Evolutionary conservation across 2,797 vertebrate genomes (phyloP).

Genomic region (Columba guinea): DNA sequence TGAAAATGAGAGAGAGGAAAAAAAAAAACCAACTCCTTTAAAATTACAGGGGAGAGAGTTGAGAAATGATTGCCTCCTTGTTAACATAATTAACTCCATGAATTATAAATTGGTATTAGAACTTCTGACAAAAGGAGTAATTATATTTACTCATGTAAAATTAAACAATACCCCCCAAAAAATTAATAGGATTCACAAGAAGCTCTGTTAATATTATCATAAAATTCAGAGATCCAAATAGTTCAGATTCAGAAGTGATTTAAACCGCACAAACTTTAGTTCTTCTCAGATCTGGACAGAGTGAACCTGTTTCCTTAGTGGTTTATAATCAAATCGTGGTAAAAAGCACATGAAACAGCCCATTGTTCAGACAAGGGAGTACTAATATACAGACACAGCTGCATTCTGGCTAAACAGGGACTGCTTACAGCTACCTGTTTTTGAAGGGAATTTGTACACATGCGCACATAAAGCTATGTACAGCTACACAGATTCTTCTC

Average conservation of each 20-base stretch:
- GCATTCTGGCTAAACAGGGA: background rate
- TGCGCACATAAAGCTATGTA: too few species aligned
- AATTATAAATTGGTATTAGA: constrained; percentile 84
- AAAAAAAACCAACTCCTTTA: constrained; percentile 54
- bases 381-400: background rate
- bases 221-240: constrained; percentile 74
- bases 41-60: constrained; percentile 77
- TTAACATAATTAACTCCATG: constrained; percentile 83
- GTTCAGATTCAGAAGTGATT: constrained; percentile 64
- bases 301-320: constrained; percentile 17
- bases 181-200: constrained; percentile 71
- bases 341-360: background rate
- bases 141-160: constrained; percentile 84
- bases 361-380: background rate
- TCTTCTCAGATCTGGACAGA: constrained; percentile 14
- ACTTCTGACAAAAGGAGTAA: constrained; percentile 82
- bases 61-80: constrained; percentile 76
- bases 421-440: background rate
- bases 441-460: background rate
- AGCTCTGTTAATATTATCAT: constrained; percentile 76
- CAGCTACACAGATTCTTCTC: background rate
- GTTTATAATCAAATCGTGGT: constrained; percentile 31
- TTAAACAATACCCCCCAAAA: constrained; percentile 74
- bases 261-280: constrained; percentile 61
- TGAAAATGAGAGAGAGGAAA: background rate